Percentiles rank a stretch among this genome's conserved stretches.
phyloP scores from a whole-genome alignment of 2,797 vertebrate genomes.

The Tenualosa thibaudeaui region DNA sequence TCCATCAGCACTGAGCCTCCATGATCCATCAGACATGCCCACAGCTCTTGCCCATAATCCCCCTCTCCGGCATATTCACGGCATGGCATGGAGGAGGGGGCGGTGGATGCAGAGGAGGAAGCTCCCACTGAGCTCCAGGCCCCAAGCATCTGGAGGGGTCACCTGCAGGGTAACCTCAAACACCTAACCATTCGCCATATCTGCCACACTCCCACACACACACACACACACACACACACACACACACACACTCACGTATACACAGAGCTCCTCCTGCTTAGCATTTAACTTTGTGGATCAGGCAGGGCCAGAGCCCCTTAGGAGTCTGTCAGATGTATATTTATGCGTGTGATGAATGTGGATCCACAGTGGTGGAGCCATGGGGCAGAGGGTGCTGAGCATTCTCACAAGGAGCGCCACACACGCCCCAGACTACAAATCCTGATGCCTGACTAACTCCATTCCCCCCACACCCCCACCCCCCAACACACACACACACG shows the following conservation, averaged over 20 bases:
- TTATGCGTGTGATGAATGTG: constrained; percentile 46
- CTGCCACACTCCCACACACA: background rate
- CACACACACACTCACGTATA: background rate
- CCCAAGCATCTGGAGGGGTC: constrained; percentile 3
- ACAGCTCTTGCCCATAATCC: constrained; percentile 33
- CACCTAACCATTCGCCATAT: background rate
- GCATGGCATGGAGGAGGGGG: background rate
- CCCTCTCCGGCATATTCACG: constrained; percentile 20
- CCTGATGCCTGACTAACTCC: background rate
- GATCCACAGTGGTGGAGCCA: constrained; percentile 30
- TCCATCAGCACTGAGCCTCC: constrained; percentile 33
- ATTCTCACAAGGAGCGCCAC: background rate
- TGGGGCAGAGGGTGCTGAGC: constrained; percentile 16
- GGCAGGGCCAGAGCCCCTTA: background rate
- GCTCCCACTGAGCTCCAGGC: background rate
- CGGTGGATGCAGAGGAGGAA: background rate
- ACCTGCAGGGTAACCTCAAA: constrained; percentile 12
- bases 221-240: background rate
- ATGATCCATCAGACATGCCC: constrained; percentile 41
- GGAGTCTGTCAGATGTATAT: constrained; percentile 36
- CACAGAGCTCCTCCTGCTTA: background rate
- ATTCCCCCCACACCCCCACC: background rate
- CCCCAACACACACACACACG: too few relatives aligned
- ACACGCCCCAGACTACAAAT: background rate
- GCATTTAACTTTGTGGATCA: background rate